Base-by-base conservation (phyloP, 2,888 invertebrate species). In the Drosophila stalkeri region DNA sequence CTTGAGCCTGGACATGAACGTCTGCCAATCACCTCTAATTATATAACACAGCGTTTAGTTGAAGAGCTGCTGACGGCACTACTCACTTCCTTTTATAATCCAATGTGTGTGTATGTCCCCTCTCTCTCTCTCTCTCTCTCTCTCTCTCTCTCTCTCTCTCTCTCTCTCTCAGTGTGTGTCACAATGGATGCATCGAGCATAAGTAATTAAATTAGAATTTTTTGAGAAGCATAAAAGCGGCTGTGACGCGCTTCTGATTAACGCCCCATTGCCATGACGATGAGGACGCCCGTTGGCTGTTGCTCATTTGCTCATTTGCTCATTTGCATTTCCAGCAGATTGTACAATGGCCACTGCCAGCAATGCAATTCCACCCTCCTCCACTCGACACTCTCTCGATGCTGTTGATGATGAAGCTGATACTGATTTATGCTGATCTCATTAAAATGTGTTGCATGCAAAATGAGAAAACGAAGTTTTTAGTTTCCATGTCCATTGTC, bases 141-240 rank as follows among this genome's bases (percentile, higher is more conserved):
- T 51, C 35, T 35, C 35, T 35, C 35, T 12, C 31, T 8, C 8
- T 41, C 2, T 41, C 3, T 8, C 14, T 14, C 14, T 44, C 14
- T 12, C 12, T 44, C 12, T 44, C 5, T 44, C 12, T 23, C 27
- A 39, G 46, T 35, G 44, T 56, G 67, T 72, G 59, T 66, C 86
- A 92, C 91, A 91, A 90, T 89, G 85, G 81, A 86, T 86, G 91
- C 91, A 92, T 85, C 81, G 87, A 90, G 92, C 91, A 91, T 92
- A 92, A 92, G 91, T 92, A 92, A 92, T 92, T 92, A 92, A 92
- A 92, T 92, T 92, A 92, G 91, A 90, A 89, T 85, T 89, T 86
- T 90, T 82, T 77, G 80, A 86, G 85, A 75, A 80, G 90, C 77
- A 80, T 87, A 65, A 81, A 84, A 86, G 80, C 76, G 73, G 57